phyloP scores from a whole-genome alignment of 92 coral and sea anemone species.

The Zoanthus sansibaricus region DNA sequence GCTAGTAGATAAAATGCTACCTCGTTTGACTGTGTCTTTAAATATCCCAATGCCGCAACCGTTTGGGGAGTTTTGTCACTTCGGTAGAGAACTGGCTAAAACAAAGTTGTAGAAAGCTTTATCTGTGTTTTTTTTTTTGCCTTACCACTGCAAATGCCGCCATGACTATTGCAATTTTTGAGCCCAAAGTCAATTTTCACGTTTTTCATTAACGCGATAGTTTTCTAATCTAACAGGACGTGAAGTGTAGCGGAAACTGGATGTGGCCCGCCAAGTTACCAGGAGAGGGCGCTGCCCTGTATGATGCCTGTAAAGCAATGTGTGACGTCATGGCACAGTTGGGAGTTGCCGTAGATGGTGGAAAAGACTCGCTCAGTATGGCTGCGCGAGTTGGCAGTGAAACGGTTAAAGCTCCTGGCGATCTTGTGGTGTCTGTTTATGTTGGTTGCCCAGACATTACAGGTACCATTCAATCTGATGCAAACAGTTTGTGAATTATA shows the following conservation, averaged over 20 bases:
- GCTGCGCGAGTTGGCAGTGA: constrained; percentile 91
- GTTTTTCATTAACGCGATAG: not conserved
- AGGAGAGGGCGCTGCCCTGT: constrained; percentile 93
- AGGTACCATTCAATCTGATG: not conserved
- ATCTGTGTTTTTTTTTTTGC: too few relatives aligned
- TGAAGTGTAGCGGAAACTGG: constrained; percentile 99
- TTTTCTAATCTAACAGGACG: constrained; percentile 70
- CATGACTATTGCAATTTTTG: not conserved
- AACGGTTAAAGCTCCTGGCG: constrained; percentile 95
- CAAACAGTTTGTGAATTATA: not conserved
- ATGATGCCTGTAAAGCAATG: constrained; percentile 93
- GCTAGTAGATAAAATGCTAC: too few relatives aligned
- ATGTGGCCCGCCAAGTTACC: constrained; percentile 99
- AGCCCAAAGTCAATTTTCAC: not conserved
- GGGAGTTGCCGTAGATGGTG: constrained; percentile 97
- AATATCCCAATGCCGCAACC: too few relatives aligned
- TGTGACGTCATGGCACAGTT: constrained; percentile 89
- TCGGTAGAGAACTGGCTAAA: too few relatives aligned
- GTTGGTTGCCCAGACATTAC: constrained; percentile 91
- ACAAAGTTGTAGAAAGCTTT: too few relatives aligned
- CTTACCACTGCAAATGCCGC: too few relatives aligned
- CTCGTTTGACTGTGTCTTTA: too few relatives aligned
- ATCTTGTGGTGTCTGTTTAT: constrained; percentile 94
- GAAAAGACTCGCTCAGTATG: constrained; percentile 98
- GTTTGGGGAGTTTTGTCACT: too few relatives aligned